Percentiles rank a stretch among this genome's conserved stretches.
Conservation (phyloP, 2,797 vertebrate species). For the Coluber constrictor region DNA sequence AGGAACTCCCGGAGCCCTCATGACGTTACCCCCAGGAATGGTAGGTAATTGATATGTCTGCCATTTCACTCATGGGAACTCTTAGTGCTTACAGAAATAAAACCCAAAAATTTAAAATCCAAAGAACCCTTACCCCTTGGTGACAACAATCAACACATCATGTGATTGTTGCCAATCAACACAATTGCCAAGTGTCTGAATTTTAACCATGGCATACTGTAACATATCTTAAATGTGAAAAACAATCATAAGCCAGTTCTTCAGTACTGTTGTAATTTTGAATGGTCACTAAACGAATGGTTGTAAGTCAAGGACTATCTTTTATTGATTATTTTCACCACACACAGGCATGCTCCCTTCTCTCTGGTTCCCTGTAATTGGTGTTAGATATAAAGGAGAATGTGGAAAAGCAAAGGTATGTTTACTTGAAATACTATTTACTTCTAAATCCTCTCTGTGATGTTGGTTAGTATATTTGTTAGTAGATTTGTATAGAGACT, state of each 20-base stretch:
- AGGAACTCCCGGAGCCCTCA: too few species aligned
- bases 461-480: neutral
- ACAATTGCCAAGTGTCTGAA: neutral
- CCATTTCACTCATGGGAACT: too few species aligned
- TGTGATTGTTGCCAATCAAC: too few species aligned
- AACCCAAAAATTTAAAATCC: too few species aligned
- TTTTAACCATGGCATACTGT: neutral
- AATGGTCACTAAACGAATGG: neutral
- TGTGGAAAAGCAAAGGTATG: neutral
- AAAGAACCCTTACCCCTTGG: too few species aligned
- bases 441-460: neutral
- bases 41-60: neutral
- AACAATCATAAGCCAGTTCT: neutral
- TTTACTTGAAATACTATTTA: neutral
- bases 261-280: neutral
- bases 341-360: neutral
- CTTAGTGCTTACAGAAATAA: too few species aligned
- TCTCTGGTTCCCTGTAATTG: neutral
- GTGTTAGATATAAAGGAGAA: neutral
- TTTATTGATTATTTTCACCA: neutral
- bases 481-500: neutral
- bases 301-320: neutral
- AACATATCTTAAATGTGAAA: neutral
- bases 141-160: too few species aligned
- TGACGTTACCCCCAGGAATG: too few species aligned